Percentiles rank a stretch among this genome's conserved stretches.
Evolutionary conservation across 2,888 invertebrate genomes (phyloP).

Genomic region (Melieria picta): DNA sequence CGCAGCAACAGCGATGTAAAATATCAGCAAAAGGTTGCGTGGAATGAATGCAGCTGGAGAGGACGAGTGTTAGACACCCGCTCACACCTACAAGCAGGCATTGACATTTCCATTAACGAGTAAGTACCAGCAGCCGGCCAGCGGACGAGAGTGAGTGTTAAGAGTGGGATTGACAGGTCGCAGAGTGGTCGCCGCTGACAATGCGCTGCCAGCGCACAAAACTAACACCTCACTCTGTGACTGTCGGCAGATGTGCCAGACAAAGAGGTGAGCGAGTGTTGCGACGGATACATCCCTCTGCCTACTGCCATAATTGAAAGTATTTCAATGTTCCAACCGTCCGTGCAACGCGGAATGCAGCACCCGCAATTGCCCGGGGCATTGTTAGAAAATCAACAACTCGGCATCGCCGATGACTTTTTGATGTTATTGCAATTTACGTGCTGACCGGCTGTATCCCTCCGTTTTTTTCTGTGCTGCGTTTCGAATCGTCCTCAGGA

Average conservation of each 20-base stretch:
- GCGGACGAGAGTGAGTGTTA: neutral
- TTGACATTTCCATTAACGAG: too few species aligned
- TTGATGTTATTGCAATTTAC: slow-evolving; percentile 29
- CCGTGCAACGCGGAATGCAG: neutral
- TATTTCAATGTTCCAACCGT: slow-evolving; percentile 15
- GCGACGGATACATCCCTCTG: too few species aligned
- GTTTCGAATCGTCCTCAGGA: too few species aligned
- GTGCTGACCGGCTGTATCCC: neutral
- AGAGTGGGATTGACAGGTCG: slow-evolving; percentile 2
- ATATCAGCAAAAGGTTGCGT: neutral
- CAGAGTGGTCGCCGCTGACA: neutral
- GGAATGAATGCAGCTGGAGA: neutral
- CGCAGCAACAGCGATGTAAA: neutral
- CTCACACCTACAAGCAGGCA: too few species aligned
- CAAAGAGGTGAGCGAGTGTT: slow-evolving; percentile 7
- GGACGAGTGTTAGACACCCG: neutral
- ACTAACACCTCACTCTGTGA: neutral
- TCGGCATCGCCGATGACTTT: slow-evolving; percentile 18
- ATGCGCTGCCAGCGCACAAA: neutral
- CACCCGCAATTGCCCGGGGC: slow-evolving; percentile 1
- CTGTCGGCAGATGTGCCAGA: slow-evolving; percentile 14
- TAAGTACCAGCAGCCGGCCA: too few species aligned
- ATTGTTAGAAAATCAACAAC: slow-evolving; percentile 28
- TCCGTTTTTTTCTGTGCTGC: neutral
- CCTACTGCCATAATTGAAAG: neutral